Conservation (phyloP, 2,113 vertebrate genomes). For the Sporophila hypoxantha region DNA sequence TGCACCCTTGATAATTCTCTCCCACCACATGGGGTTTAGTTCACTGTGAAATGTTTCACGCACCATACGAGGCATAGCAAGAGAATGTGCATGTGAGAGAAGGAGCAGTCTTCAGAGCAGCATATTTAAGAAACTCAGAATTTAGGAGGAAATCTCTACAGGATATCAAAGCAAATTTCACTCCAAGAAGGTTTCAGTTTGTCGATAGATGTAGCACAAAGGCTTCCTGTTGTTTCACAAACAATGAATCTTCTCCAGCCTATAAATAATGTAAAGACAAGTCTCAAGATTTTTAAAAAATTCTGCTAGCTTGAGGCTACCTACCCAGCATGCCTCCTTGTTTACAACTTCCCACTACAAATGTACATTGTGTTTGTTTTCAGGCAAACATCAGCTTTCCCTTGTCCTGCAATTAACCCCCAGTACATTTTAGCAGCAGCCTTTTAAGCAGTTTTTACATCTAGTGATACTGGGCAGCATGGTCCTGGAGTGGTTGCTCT, state of each 20-base stretch:
- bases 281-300: constrained; percentile 35
- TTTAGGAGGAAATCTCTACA: background rate
- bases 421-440: background rate
- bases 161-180: constrained; percentile 34
- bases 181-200: background rate
- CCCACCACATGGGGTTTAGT: background rate
- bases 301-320: constrained; percentile 50
- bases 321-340: constrained; percentile 57
- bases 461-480: background rate
- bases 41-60: background rate
- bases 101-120: background rate
- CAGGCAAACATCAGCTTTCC: constrained; percentile 28
- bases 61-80: fast-evolving
- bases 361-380: constrained; percentile 26
- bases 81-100: background rate
- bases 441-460: background rate
- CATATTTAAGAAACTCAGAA: background rate
- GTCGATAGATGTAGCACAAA: background rate
- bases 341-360: constrained; percentile 56
- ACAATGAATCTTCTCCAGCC: constrained; percentile 44
- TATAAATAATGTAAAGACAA: constrained; percentile 59
- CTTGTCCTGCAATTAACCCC: constrained; percentile 51
- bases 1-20: background rate
- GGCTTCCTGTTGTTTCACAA: constrained; percentile 36
- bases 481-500: fast-evolving